These are phyloP conservation scores for Conus canariensis DNA, from an alignment of 2,888 invertebrate species.

Conservation along the genomic window DNA sequence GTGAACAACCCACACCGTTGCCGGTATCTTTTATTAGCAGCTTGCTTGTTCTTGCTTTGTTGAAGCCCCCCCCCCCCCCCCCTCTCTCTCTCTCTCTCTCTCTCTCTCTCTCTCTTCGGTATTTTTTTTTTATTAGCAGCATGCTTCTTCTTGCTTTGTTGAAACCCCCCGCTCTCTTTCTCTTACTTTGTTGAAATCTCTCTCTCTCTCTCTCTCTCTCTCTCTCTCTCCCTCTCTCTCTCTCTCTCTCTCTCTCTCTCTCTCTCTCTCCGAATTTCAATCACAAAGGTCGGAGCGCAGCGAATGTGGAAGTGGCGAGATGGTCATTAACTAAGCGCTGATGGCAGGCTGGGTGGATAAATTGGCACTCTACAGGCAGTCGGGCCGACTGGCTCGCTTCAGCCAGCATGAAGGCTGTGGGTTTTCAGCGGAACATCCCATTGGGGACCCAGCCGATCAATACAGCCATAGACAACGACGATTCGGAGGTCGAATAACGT, in stretches of 20 bases:
- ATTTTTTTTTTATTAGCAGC: constrained; percentile 1
- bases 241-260: constrained; percentile 3
- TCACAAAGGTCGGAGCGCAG: background rate
- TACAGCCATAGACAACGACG: background rate
- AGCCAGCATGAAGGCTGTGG: background rate
- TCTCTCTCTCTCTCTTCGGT: background rate
- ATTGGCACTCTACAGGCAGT: constrained; percentile 21
- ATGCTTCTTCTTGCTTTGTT: background rate
- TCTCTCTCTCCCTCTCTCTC: constrained; percentile 18
- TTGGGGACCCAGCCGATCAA: background rate
- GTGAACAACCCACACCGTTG: background rate
- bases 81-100: background rate
- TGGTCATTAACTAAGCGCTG: constrained; percentile 20
- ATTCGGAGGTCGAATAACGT: background rate
- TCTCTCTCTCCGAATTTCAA: background rate
- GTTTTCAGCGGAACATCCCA: constrained; percentile 11
- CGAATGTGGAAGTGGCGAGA: background rate
- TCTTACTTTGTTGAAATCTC: background rate
- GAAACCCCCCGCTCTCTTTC: background rate
- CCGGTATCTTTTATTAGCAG: background rate
- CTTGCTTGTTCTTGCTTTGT: background rate
- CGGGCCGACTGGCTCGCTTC: background rate
- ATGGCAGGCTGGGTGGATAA: background rate
- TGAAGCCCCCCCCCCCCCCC: background rate
- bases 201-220: background rate